Conservation (phyloP, 2,888 invertebrate species). For the Acrocyrtus sp. region DNA sequence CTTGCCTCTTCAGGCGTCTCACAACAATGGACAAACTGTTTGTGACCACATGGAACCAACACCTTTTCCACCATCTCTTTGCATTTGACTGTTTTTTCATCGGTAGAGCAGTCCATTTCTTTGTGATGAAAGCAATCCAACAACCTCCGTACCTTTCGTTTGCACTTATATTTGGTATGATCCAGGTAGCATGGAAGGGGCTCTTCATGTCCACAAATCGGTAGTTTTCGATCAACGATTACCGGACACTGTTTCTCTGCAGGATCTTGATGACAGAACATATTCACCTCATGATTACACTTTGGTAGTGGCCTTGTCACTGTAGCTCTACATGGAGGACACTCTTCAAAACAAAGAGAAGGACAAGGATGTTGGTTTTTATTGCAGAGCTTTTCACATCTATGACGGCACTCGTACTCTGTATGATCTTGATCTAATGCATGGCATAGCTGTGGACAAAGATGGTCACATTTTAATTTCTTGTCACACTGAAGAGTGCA, state of each 20-base stretch:
- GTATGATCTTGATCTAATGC: conserved; percentile 70
- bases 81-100: too few relatives aligned
- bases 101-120: too few relatives aligned
- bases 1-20: too few relatives aligned
- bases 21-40: too few relatives aligned
- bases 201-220: not conserved
- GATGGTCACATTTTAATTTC: conserved; percentile 73
- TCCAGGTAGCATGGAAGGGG: not conserved
- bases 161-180: conserved; percentile 66
- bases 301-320: too few relatives aligned
- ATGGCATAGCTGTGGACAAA: conserved; percentile 74
- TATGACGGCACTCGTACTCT: conserved; percentile 67
- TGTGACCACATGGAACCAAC: too few relatives aligned
- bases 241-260: not conserved
- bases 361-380: conserved; percentile 29
- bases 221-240: too few relatives aligned
- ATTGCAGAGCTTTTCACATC: not conserved
- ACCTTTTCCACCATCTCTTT: conserved; percentile 66
- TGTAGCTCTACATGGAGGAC: conserved; percentile 61
- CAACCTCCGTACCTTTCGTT: too few relatives aligned
- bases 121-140: too few relatives aligned
- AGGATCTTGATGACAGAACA: too few relatives aligned
- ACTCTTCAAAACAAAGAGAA: conserved; percentile 28
- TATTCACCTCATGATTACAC: too few relatives aligned
- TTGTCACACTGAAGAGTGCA: conserved; percentile 71